Percentiles rank a stretch among this genome's conserved stretches.
Conservation (phyloP, 2,797 vertebrate genomes). For the Orientallactaga sibirica region DNA sequence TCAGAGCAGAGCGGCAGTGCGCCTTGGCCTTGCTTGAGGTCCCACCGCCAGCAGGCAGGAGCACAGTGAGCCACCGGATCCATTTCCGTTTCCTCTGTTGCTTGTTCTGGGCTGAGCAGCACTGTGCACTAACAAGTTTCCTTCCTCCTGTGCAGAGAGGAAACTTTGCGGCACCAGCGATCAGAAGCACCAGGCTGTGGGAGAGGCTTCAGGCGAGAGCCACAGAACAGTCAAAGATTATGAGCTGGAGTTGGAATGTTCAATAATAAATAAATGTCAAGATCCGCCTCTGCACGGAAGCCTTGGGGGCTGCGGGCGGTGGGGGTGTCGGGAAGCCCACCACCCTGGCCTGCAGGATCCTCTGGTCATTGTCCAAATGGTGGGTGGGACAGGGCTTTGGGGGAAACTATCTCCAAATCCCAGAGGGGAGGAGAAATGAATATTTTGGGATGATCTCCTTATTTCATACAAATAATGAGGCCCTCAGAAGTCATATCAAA, state of each 20-base stretch:
- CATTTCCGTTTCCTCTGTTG: neutral
- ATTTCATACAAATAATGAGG: conserved; percentile 85
- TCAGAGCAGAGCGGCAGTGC: neutral
- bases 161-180: conserved; percentile 55
- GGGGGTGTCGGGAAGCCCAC: conserved; percentile 74
- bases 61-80: rapidly evolving
- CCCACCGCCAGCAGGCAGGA: rapidly evolving
- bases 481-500: conserved; percentile 85
- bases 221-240: conserved; percentile 60
- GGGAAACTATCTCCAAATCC: conserved; percentile 78
- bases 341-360: conserved; percentile 77
- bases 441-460: conserved; percentile 82
- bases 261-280: conserved; percentile 82
- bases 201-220: conserved; percentile 55
- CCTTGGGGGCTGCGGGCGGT: conserved; percentile 71
- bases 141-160: conserved; percentile 35
- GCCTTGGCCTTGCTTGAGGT: neutral
- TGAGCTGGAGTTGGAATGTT: conserved; percentile 75
- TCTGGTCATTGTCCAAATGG: conserved; percentile 84
- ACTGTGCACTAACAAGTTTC: rapidly evolving
- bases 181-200: conserved; percentile 52
- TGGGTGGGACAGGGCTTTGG: conserved; percentile 75
- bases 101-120: neutral
- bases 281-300: conserved; percentile 36
- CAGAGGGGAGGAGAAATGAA: conserved; percentile 80